A percentile compares a stretch with the other conserved stretches of the same genome.
Conservation (phyloP, 2,113 vertebrate genomes). For the Numenius arquata region DNA sequence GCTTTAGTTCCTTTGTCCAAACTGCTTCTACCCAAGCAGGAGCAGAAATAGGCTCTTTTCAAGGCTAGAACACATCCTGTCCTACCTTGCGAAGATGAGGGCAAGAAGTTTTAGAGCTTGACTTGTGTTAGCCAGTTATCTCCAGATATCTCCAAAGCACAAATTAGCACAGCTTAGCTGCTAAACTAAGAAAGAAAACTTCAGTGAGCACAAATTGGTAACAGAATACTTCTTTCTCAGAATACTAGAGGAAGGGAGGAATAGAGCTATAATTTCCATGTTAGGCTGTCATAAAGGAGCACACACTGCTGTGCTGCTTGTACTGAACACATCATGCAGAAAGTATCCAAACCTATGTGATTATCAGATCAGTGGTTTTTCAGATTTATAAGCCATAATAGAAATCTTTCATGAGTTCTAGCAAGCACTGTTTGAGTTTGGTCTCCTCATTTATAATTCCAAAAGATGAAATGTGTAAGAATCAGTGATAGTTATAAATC, state of each 20-base stretch:
- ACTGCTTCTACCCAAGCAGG: background rate
- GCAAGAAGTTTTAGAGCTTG: background rate
- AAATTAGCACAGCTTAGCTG: background rate
- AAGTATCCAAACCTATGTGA: background rate
- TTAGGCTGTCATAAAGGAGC: background rate
- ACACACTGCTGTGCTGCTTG: background rate
- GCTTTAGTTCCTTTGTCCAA: background rate
- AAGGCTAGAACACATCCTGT: background rate
- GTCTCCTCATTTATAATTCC: constrained; percentile 51
- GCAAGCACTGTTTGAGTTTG: constrained; percentile 51
- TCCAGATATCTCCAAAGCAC: background rate
- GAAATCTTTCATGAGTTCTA: constrained; percentile 57
- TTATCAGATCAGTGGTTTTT: constrained; percentile 58
- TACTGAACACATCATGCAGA: background rate
- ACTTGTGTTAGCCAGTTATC: background rate
- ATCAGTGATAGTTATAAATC: constrained; percentile 55
- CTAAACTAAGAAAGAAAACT: background rate
- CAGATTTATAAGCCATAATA: constrained; percentile 53
- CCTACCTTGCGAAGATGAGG: background rate
- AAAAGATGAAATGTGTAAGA: constrained; percentile 29
- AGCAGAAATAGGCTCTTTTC: background rate
- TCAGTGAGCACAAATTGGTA: background rate
- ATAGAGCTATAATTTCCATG: background rate
- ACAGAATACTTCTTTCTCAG: background rate
- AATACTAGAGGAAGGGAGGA: background rate